Conservation (phyloP, 2,113 vertebrate species). For the Pterocles burchelli region DNA sequence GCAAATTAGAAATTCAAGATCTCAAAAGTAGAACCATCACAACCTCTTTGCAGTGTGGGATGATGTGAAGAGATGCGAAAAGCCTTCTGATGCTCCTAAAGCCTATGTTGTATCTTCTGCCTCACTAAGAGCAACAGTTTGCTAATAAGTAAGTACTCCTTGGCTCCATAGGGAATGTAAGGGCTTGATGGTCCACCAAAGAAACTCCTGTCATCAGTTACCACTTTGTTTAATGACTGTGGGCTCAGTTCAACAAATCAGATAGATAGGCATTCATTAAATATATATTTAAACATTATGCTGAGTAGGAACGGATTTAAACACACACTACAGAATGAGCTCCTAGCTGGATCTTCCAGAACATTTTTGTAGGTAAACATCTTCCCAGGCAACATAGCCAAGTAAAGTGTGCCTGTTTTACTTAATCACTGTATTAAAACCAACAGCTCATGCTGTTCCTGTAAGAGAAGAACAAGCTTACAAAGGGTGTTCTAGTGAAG, state of each 20-base stretch:
- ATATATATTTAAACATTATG: not conserved
- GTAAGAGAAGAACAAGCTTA: not conserved
- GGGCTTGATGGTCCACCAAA: not conserved
- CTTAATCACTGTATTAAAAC: conserved; percentile 1
- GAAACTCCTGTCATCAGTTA: not conserved
- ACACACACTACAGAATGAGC: not conserved
- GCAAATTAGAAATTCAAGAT: not conserved
- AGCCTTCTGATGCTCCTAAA: not conserved
- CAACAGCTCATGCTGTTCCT: not conserved
- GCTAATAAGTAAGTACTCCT: not conserved
- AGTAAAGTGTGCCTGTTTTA: not conserved
- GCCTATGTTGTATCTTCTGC: not conserved
- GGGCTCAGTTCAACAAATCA: not conserved
- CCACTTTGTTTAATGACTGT: not conserved
- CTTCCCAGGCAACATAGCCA: not conserved
- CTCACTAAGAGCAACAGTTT: not conserved
- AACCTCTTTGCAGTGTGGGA: not conserved
- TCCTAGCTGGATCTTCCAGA: not conserved
- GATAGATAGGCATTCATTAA: not conserved
- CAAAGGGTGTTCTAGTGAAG: not conserved
- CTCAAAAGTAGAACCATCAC: not conserved
- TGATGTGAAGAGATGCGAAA: not conserved
- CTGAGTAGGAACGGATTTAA: not conserved
- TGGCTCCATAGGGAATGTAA: not conserved
- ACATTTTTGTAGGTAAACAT: not conserved